Base-by-base conservation (phyloP, 2,113 vertebrate species). In the Cyanistes caeruleus region DNA sequence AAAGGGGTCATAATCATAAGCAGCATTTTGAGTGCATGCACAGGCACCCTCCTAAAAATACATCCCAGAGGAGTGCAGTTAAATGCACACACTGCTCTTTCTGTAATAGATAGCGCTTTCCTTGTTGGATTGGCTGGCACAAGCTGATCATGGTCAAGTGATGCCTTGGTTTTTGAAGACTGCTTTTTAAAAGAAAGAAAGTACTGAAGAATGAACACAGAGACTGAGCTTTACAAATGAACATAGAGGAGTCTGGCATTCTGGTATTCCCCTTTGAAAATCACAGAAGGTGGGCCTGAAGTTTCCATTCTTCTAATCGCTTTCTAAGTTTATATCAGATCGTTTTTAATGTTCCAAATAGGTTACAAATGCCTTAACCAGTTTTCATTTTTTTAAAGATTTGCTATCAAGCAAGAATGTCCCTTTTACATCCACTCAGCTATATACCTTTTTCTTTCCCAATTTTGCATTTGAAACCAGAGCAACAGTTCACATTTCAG, bases 41-140 rank as follows among this genome's bases (percentile, higher is more conserved):
- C 25, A 63, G 49, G 44, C 94, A 87, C 33, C 48, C 17, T 81
- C 49, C 80, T 72, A 81, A 90, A 93, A 95, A 93, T 60, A 22
- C 0, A 30, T 20, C 65, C 79, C 78, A 14, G 53, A 68, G 35
- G 68, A 93, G 43, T 10, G 24, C n/a, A 28, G 80, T 37, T 63
- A 74, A 63, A 86, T 52, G 72, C 64, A 84, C 81, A 63, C 79
- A 48, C 39, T 77, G 21, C 82, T 59, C 31, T 56, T 80, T 74
- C 90, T 63, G 31, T 51, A 43, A 83, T 2, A 86, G 63, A 31
- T 7, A 31, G 19, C 2, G 1, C 23, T 78, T 70, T 86, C 48
- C 64, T 60, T 13, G 15, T 56, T 59, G 52, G 72, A 90, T 80
- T 77, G 87, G 84, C 67, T 94, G 74, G 62, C 75, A 88, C 1